Base-by-base conservation (phyloP, 2,797 vertebrate species). In the Periparus ater region DNA sequence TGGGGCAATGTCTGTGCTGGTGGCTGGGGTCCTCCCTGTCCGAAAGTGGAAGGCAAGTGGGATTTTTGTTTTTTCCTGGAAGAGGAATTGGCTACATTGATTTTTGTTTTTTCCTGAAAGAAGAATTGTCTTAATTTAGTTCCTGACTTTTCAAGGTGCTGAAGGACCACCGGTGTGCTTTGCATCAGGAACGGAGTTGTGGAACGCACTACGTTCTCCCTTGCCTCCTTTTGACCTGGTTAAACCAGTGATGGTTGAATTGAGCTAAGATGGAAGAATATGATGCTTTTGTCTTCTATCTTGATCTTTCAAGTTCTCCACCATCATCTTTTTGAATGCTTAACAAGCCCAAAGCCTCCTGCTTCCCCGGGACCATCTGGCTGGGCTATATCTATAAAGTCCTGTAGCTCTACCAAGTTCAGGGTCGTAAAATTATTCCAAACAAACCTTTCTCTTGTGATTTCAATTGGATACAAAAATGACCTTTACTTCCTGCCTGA, bases 371-470 rank as follows among this genome's bases (percentile, higher is more conserved):
- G 55, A 68, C 71, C 77, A 89, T 87, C 84, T 92, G 95, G 47
- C 54, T 85, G 77, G 47, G 89, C 32, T 61, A 2, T 71, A 68
- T 85, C 83, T 94, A 79, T 76, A 50, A 95, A 94, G 80, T 84
- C 44, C 65, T 93, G 91, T 54, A 82, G 78, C 42, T 89, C 61
- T 65, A 89, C 75, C 44, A 83, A 95, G 72, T 80, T 83, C 89
- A 71, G 36, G 68, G 57, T 95, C 58, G 32, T 74, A 91, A 94
- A 91, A 72, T 65, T 89, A 85, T 65, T 91, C 77, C 36, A 87
- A 95, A 87, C 38, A 88, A 90, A 77, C 53, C 63, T 91, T 94
- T 36, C 94, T 95, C 75, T 86, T 78, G 93, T 91, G 90, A 74
- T 89, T 91, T 94, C 90, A 85, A 16, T 53, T 85, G 86, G 81